Percentiles rank a stretch among this genome's conserved stretches.
These are phyloP conservation scores for Drosophila planitibia DNA, from an alignment of 2,888 invertebrate genomes.

Conservation along the genomic window DNA sequence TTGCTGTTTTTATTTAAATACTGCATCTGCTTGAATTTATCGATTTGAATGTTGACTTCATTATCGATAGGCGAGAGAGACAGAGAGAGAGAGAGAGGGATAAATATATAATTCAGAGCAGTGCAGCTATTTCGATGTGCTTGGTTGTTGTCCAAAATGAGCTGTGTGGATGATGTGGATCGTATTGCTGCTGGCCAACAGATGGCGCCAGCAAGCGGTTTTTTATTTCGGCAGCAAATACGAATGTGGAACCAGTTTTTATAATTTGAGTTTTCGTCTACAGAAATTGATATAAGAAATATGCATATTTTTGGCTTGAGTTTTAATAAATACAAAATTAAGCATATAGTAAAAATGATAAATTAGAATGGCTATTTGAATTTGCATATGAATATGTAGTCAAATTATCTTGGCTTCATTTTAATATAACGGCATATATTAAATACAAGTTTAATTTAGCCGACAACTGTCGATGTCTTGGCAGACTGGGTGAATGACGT, in stretches of 20 bases:
- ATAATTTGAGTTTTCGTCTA: neutral
- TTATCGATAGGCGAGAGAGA: constrained; percentile 7
- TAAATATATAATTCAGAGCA: neutral
- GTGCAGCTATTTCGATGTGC: neutral
- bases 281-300: neutral
- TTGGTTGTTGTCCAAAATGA: constrained; percentile 25
- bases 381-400: neutral
- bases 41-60: neutral
- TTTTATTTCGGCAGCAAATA: neutral
- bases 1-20: neutral
- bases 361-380: neutral
- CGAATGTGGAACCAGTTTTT: neutral
- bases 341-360: neutral
- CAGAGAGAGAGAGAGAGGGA: constrained; percentile 8
- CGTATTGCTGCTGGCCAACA: constrained; percentile 9
- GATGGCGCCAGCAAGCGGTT: constrained; percentile 31
- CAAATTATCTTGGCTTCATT: neutral
- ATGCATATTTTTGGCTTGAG: neutral
- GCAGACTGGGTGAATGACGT: constrained; percentile 30
- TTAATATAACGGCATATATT: neutral
- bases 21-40: neutral
- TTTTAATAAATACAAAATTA: neutral
- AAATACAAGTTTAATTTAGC: neutral
- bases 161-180: neutral
- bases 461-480: constrained; percentile 1